Conservation (phyloP, 2,888 invertebrate genomes). For the Eupithecia inturbata region DNA sequence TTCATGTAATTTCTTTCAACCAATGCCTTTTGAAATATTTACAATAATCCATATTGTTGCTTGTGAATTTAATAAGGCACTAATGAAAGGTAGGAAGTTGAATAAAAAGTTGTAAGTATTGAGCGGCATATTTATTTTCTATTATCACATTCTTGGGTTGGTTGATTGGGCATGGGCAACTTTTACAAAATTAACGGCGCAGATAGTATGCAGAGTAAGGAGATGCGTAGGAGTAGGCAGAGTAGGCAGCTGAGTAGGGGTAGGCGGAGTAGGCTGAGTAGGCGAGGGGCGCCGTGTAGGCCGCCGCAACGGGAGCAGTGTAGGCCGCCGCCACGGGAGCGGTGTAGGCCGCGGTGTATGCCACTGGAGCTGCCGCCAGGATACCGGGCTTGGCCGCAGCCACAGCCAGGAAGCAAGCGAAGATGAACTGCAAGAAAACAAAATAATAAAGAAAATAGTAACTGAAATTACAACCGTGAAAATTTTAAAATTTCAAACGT, state of each 20-base stretch:
- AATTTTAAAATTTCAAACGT: neutral
- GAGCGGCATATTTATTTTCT: constrained; percentile 12
- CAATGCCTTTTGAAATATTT: neutral
- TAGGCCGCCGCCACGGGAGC: constrained; percentile 55
- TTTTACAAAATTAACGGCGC: constrained; percentile 44
- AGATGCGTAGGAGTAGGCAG: constrained; percentile 27
- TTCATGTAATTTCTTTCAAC: neutral
- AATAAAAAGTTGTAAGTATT: neutral
- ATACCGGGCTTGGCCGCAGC: constrained; percentile 73
- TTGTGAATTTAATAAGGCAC: neutral
- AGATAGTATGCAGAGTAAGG: constrained; percentile 58
- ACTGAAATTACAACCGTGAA: neutral
- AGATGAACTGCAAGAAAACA: constrained; percentile 60
- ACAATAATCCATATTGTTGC: neutral
- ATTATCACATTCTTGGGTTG: constrained; percentile 20
- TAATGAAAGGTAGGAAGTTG: neutral
- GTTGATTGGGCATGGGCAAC: neutral
- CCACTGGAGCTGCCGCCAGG: constrained; percentile 51
- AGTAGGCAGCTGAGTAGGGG: constrained; percentile 47
- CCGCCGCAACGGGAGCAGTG: constrained; percentile 57
- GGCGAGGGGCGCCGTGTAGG: constrained; percentile 58
- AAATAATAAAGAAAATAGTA: neutral
- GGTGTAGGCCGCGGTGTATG: constrained; percentile 56
- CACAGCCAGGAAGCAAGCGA: constrained; percentile 68
- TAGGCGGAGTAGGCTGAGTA: constrained; percentile 55